Evolutionary conservation across 1,140 invertebrate species (phyloP), one percentile per base, ranked within the genome.

Genomic region (Limonius californicus): DNA sequence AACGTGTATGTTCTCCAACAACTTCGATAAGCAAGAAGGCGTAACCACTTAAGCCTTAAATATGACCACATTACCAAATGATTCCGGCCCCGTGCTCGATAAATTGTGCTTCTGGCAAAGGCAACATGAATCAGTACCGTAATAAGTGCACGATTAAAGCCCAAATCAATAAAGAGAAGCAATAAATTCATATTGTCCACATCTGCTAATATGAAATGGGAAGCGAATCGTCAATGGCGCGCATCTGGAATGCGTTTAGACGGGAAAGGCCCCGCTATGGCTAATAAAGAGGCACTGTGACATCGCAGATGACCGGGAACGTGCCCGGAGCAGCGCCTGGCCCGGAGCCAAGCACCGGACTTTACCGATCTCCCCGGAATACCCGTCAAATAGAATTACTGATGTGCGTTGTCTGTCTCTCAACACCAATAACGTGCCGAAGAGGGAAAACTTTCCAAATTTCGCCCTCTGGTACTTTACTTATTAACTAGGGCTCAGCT

Each of bases 221-320:
- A 65, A 68, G 63, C 56, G 62, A 55, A 19, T 54, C 55, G 54
- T 32, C 59, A 56, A 59, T 32, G 56, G 54, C 32, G 59, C 65
- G 60, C 68, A 69, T 69, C 68, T 67, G 65, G 68, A 67, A 69
- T 67, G 63, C 65, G 60, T 69, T 67, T 58, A 61, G 68, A 65
- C 65, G 53, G 65, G 56, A 67, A 68, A 66, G 59, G 53, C 47
- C 57, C 59, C 57, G 67, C 70, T 72, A 70, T 70, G 66, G 70
- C 69, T 68, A 70, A 72, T 72, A 72, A 72, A 70, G 70, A 63
- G 69, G 69, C 69, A 64, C 70, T 65, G 62, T 65, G 69, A 70
- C 69, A 64, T 72, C 66, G 61, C 69, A 67, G 69, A 69, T 68
- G 70, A 64, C 69, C 64, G 61, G 54, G 63, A 69, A 72, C 70